Conservation (phyloP, 2,113 vertebrate genomes). For the Osmerus eperlanus region DNA sequence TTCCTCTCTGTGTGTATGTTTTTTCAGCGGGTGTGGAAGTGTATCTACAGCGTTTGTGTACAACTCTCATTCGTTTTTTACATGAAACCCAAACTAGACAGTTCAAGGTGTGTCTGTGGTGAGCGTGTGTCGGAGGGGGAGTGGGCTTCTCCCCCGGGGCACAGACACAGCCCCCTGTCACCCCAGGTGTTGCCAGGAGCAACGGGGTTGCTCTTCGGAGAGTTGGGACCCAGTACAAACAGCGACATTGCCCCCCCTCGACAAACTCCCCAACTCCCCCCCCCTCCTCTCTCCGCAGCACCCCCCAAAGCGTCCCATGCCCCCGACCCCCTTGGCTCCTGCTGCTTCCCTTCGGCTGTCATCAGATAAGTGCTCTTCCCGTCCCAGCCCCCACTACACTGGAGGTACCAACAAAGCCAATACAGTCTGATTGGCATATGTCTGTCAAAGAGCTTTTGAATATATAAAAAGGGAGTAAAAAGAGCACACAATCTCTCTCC, state of each 20-base stretch:
- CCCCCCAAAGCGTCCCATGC: too few species aligned
- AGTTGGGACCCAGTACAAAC: slow-evolving; percentile 41
- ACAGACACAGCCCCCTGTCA: slow-evolving; percentile 32
- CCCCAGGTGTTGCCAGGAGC: slow-evolving; percentile 61
- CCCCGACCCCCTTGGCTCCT: slow-evolving; percentile 1
- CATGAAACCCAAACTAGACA: slow-evolving; percentile 24
- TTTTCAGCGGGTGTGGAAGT: slow-evolving; percentile 4
- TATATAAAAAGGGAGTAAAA: background rate
- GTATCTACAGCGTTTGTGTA: background rate
- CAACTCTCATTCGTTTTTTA: background rate
- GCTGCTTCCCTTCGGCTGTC: slow-evolving; percentile 26
- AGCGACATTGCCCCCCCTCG: background rate
- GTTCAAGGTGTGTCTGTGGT: background rate
- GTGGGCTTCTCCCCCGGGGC: slow-evolving; percentile 39
- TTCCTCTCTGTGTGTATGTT: background rate
- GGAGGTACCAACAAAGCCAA: slow-evolving; percentile 36
- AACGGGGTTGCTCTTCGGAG: slow-evolving; percentile 40
- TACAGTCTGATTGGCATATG: slow-evolving; percentile 28
- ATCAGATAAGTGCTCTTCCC: slow-evolving; percentile 36
- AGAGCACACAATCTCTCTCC: too few species aligned
- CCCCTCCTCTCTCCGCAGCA: background rate
- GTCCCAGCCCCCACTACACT: slow-evolving; percentile 21
- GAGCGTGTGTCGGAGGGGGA: slow-evolving; percentile 8
- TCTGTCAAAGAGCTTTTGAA: slow-evolving; percentile 4
- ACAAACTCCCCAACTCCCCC: background rate